Conservation (phyloP, 2,888 invertebrate genomes). For the Pachliopta kotzebuea region DNA sequence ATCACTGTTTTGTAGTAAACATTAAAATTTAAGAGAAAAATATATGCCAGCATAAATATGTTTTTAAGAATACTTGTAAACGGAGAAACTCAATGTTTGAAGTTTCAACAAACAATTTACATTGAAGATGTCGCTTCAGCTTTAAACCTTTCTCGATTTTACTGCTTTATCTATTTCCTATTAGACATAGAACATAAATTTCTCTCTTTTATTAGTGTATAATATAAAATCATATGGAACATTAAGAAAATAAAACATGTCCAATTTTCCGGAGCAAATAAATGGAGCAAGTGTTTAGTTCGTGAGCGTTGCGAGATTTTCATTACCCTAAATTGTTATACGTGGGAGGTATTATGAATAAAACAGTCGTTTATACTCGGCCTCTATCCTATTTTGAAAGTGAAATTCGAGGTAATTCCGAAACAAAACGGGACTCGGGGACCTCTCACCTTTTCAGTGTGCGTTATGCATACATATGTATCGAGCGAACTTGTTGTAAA, state of each 20-base stretch:
- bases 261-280: constrained; percentile 5
- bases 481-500: constrained; percentile 1
- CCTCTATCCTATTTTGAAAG: constrained; percentile 25
- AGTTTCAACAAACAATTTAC: too few species aligned
- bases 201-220: too few species aligned
- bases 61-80: too few species aligned
- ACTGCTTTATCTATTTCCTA: too few species aligned
- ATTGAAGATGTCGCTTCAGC: too few species aligned
- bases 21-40: too few species aligned
- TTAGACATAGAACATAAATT: too few species aligned
- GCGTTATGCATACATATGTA: constrained; percentile 22
- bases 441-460: constrained; percentile 26
- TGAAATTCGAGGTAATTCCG: constrained; percentile 26
- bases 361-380: constrained; percentile 28
- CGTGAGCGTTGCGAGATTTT: constrained; percentile 23
- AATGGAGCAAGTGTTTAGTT: constrained; percentile 9
- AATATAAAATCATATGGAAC: background rate
- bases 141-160: too few species aligned
- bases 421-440: constrained; percentile 26
- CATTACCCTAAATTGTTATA: constrained; percentile 23
- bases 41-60: too few species aligned
- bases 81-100: too few species aligned
- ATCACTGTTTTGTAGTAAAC: too few species aligned
- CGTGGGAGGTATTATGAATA: constrained; percentile 23
- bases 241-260: constrained; percentile 1